phyloP scores from a whole-genome alignment of 2,888 invertebrate genomes.

The Sericinus montela region DNA sequence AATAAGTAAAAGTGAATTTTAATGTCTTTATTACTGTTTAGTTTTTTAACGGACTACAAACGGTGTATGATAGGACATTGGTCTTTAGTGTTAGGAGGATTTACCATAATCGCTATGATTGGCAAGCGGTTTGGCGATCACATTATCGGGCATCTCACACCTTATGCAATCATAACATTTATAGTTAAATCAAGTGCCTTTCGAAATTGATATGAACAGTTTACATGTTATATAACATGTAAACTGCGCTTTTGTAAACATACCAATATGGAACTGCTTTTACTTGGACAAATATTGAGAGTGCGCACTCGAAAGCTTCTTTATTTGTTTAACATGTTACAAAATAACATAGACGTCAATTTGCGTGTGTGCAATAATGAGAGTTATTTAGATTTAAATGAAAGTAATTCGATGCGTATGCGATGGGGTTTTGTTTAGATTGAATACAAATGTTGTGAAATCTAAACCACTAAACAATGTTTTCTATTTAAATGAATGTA shows the following conservation, averaged over 20 bases:
- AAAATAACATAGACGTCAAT: constrained; percentile 31
- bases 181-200: too few relatives aligned
- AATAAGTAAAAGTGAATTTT: too few relatives aligned
- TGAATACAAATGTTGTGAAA: constrained; percentile 23
- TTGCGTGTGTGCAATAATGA: constrained; percentile 30
- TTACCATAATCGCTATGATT: too few relatives aligned
- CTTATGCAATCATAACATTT: too few relatives aligned
- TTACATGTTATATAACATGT: constrained; percentile 3
- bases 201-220: constrained; percentile 3
- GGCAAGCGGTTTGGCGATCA: too few relatives aligned
- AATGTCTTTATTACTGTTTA: too few relatives aligned
- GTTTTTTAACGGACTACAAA: too few relatives aligned
- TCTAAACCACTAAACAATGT: too few relatives aligned
- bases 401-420: constrained; percentile 30
- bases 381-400: constrained; percentile 26
- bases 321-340: constrained; percentile 34
- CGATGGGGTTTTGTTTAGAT: constrained; percentile 23
- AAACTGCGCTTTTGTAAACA: constrained; percentile 16
- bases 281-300: constrained; percentile 32
- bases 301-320: constrained; percentile 31
- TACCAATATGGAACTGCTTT: constrained; percentile 21
- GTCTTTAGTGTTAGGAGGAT: too few relatives aligned
- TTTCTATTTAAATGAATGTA: too few relatives aligned
- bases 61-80: too few relatives aligned
- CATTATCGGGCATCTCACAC: too few relatives aligned